phyloP scores from a whole-genome alignment of 2,888 invertebrate genomes.

The Hirtodrosophila trivittata region DNA sequence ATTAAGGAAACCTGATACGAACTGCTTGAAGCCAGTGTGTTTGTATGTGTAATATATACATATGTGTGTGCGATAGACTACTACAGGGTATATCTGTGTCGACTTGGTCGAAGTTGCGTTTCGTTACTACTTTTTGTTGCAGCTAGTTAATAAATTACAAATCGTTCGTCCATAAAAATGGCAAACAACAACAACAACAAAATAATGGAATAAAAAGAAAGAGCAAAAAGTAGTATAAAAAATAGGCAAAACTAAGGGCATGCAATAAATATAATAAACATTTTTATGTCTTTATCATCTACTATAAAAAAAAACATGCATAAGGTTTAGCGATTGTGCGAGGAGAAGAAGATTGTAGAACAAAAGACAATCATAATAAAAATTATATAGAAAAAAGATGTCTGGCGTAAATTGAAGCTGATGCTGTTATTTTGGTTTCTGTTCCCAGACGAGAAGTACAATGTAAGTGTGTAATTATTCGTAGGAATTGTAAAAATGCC shows the following conservation, averaged over 20 bases:
- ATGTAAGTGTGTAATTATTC: too few species aligned
- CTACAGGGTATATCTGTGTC: too few species aligned
- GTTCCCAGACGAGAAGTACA: not conserved
- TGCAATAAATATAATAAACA: slow-evolving; percentile 61
- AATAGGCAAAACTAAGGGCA: slow-evolving; percentile 37
- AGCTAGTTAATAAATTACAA: slow-evolving; percentile 60
- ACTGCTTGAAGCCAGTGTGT: too few species aligned
- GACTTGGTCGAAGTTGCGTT: too few species aligned
- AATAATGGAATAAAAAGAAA: slow-evolving; percentile 23
- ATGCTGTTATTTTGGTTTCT: slow-evolving; percentile 1
- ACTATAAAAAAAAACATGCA: slow-evolving; percentile 36
- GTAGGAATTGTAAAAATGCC: too few species aligned
- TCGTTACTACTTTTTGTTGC: slow-evolving; percentile 17
- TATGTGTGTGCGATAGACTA: too few species aligned
- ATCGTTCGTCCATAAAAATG: slow-evolving; percentile 56
- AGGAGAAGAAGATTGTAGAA: slow-evolving; percentile 21
- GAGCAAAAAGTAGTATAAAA: not conserved
- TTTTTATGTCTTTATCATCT: slow-evolving; percentile 48
- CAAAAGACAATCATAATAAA: slow-evolving; percentile 32
- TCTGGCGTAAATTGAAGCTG: slow-evolving; percentile 26
- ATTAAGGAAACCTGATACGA: too few species aligned
- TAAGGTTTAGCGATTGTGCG: slow-evolving; percentile 34
- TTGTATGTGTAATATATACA: too few species aligned
- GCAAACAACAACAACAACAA: slow-evolving; percentile 28
- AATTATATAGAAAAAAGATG: not conserved